These are phyloP conservation scores for Formica aserva DNA, from an alignment of 2,888 invertebrate genomes.

Conservation along the genomic window DNA sequence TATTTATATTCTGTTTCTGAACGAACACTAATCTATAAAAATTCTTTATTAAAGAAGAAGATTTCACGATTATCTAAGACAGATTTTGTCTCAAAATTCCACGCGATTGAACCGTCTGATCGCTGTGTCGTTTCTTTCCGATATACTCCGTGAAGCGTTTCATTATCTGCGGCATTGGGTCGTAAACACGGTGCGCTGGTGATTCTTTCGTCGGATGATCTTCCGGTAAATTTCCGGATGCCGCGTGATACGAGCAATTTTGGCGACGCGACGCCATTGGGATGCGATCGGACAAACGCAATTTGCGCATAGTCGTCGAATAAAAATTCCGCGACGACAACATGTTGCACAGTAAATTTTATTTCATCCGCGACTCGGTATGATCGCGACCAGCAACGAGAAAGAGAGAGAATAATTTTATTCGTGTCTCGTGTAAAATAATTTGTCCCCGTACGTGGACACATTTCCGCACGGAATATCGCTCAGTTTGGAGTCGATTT, in stretches of 20 bases:
- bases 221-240: conserved; percentile 43
- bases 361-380: conserved; percentile 49
- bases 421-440: conserved; percentile 67
- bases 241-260: conserved; percentile 59
- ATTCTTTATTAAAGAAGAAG: not conserved
- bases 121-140: not conserved
- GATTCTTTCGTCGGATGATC: not conserved
- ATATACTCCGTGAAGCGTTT: not conserved
- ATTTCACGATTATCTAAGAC: not conserved
- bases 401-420: conserved; percentile 60
- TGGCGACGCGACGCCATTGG: conserved; percentile 48
- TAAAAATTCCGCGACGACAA: conserved; percentile 10
- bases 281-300: conserved; percentile 50
- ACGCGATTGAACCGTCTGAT: not conserved
- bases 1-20: not conserved
- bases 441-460: conserved; percentile 48
- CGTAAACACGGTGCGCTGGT: not conserved
- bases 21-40: not conserved
- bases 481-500: not conserved
- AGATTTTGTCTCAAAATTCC: not conserved
- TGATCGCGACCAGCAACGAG: conserved; percentile 55
- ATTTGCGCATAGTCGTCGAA: conserved; percentile 50
- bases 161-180: not conserved
- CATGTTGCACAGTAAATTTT: conserved; percentile 57
- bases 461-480: not conserved